phyloP scores from a whole-genome alignment of 2,797 vertebrate genomes.

The Enteromius radiatus region DNA sequence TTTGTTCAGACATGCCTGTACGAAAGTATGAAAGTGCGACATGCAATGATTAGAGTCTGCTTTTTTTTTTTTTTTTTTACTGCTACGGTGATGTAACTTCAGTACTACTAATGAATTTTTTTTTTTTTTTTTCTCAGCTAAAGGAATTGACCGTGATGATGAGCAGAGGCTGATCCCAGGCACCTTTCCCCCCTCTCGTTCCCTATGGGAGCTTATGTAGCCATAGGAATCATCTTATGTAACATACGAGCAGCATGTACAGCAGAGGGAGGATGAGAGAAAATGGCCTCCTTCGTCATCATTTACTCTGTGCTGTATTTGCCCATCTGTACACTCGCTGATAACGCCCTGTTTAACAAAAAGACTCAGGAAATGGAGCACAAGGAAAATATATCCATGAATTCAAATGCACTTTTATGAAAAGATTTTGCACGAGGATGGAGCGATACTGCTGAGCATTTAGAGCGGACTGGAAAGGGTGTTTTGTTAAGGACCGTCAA shows the following conservation, averaged over 20 bases:
- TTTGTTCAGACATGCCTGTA: slow-evolving; percentile 49
- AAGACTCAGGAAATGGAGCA: slow-evolving; percentile 49
- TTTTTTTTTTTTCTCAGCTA: neutral
- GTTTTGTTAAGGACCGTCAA: slow-evolving; percentile 33
- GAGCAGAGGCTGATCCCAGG: slow-evolving; percentile 35
- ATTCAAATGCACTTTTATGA: slow-evolving; percentile 11
- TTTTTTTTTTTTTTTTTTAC: neutral
- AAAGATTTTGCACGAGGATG: slow-evolving; percentile 22
- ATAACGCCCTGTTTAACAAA: slow-evolving; percentile 51
- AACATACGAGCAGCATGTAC: slow-evolving; percentile 66
- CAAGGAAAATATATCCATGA: slow-evolving; percentile 30
- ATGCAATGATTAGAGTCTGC: slow-evolving; percentile 18
- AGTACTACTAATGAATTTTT: neutral
- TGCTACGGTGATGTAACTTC: slow-evolving; percentile 29
- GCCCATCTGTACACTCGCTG: slow-evolving; percentile 50
- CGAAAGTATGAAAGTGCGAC: slow-evolving; percentile 9
- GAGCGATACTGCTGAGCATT: slow-evolving; percentile 22
- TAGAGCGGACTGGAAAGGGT: slow-evolving; percentile 1
- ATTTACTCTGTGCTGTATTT: slow-evolving; percentile 48
- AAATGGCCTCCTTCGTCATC: slow-evolving; percentile 60
- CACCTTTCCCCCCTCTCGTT: slow-evolving; percentile 28
- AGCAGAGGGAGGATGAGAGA: slow-evolving; percentile 65
- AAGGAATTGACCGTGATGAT: slow-evolving; percentile 21
- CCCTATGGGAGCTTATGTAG: slow-evolving; percentile 61
- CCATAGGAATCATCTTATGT: slow-evolving; percentile 66